Conservation (phyloP, 2,888 invertebrate species). For the Lacanobia wlatinum region DNA sequence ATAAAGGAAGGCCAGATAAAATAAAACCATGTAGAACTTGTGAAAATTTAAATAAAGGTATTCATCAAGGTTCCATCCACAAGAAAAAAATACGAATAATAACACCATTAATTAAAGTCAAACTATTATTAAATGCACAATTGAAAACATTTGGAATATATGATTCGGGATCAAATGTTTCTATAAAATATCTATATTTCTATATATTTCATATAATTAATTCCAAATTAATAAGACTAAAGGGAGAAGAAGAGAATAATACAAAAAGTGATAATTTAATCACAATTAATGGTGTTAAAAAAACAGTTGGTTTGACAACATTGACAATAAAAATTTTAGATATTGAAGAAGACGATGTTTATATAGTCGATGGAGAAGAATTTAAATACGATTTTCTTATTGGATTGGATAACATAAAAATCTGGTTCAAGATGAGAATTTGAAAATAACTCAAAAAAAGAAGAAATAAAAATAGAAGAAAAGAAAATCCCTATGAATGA, state of each 20-base stretch:
- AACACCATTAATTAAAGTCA: not conserved
- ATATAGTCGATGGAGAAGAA: conserved; percentile 2
- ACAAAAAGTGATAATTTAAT: not conserved
- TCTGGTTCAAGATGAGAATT: conserved; percentile 2
- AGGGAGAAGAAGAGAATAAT: not conserved
- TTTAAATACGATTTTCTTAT: conserved; percentile 5
- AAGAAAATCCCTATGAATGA: no score
- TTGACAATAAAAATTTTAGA: not conserved
- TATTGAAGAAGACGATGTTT: not conserved
- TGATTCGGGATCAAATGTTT: conserved; percentile 12
- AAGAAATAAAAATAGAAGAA: not conserved
- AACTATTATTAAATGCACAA: not conserved
- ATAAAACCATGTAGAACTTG: not conserved
- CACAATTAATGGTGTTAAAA: not conserved
- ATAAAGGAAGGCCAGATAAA: not conserved
- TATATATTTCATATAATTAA: no score
- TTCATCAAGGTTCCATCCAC: not conserved
- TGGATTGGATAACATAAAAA: not conserved
- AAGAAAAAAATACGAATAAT: not conserved
- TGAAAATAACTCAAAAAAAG: not conserved
- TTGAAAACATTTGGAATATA: not conserved
- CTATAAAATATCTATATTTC: no score
- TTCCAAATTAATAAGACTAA: not conserved
- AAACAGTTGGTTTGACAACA: not conserved
- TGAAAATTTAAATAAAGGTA: conserved; percentile 4